A percentile compares a stretch with the other conserved stretches of the same genome.
Conservation (phyloP, 1,140 invertebrate genomes). For the Lycorma delicatula region DNA sequence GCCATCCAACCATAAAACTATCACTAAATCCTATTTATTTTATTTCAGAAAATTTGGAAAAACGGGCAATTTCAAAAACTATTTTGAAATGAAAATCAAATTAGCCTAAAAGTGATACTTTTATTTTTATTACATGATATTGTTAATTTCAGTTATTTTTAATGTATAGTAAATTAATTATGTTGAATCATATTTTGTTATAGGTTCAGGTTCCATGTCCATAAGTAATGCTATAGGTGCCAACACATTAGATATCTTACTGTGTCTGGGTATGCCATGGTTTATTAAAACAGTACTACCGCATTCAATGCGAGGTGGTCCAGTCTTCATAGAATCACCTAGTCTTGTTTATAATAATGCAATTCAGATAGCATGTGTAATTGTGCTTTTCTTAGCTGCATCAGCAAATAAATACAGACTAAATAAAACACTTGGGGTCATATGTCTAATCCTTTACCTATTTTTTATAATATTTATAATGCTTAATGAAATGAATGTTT, state of each 20-base stretch:
- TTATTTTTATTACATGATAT: too few relatives aligned
- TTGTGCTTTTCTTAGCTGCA: constrained; percentile 25
- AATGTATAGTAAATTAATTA: too few relatives aligned
- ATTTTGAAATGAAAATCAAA: too few relatives aligned
- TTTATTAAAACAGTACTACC: constrained; percentile 59
- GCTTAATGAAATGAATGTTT: constrained; percentile 23
- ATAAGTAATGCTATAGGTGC: constrained; percentile 77
- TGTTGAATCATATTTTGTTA: constrained; percentile 37
- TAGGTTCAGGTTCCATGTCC: constrained; percentile 74
- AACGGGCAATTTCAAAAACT: too few relatives aligned
- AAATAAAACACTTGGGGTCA: constrained; percentile 24
- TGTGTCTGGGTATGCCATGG: constrained; percentile 82
- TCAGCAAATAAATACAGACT: constrained; percentile 22
- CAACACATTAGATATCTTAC: constrained; percentile 73
- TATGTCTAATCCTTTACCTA: constrained; percentile 27
- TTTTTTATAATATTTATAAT: constrained; percentile 28
- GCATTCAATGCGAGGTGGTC: constrained; percentile 30
- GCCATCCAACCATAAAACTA: too few relatives aligned
- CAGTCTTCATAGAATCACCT: constrained; percentile 24
- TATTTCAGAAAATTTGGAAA: too few relatives aligned
- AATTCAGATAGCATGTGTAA: constrained; percentile 26
- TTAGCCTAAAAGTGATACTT: too few relatives aligned
- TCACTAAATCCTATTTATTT: too few relatives aligned
- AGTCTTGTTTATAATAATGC: constrained; percentile 29
- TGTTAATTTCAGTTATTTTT: too few relatives aligned